A percentile compares a stretch with the other conserved stretches of the same genome.
These are phyloP conservation scores for Pachypeltis micranthus DNA, from an alignment of 1,140 invertebrate genomes.

Conservation along the genomic window DNA sequence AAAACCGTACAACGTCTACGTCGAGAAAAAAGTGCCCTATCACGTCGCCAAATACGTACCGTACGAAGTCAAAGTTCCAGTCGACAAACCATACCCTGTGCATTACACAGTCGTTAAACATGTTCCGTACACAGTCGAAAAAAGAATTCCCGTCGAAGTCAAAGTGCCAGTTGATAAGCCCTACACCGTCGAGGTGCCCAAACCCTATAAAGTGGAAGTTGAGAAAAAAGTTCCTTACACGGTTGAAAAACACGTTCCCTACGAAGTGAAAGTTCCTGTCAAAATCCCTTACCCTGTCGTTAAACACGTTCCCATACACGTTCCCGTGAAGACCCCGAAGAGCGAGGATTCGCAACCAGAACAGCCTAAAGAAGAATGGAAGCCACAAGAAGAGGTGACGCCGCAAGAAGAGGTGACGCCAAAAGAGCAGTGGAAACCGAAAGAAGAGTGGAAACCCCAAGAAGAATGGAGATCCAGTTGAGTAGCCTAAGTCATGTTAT, in stretches of 20 bases:
- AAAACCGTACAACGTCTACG: slow-evolving; percentile 40
- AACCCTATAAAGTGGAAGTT: slow-evolving; percentile 17
- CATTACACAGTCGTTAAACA: slow-evolving; percentile 31
- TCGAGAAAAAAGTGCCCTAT: slow-evolving; percentile 42
- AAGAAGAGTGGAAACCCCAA: too few relatives aligned
- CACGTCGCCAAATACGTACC: slow-evolving; percentile 44
- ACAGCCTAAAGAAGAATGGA: not conserved
- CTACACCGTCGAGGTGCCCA: slow-evolving; percentile 25
- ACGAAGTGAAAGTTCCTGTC: slow-evolving; percentile 56
- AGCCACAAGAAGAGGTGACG: not conserved
- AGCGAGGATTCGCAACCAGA: too few relatives aligned
- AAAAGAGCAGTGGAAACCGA: too few relatives aligned
- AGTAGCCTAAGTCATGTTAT: too few relatives aligned
- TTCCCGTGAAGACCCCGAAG: too few relatives aligned
- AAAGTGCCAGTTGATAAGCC: slow-evolving; percentile 24
- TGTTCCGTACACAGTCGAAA: slow-evolving; percentile 24
- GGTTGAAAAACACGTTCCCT: slow-evolving; percentile 29
- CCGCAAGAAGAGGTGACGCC: too few relatives aligned
- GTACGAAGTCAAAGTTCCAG: slow-evolving; percentile 55
- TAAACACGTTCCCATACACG: slow-evolving; percentile 49
- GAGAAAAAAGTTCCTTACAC: slow-evolving; percentile 20
- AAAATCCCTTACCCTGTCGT: slow-evolving; percentile 31
- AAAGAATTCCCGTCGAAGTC: slow-evolving; percentile 15
- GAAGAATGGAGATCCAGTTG: too few relatives aligned
- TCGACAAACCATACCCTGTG: slow-evolving; percentile 53